Base-by-base conservation (phyloP, 2,113 vertebrate species). In the Pagrus major region DNA sequence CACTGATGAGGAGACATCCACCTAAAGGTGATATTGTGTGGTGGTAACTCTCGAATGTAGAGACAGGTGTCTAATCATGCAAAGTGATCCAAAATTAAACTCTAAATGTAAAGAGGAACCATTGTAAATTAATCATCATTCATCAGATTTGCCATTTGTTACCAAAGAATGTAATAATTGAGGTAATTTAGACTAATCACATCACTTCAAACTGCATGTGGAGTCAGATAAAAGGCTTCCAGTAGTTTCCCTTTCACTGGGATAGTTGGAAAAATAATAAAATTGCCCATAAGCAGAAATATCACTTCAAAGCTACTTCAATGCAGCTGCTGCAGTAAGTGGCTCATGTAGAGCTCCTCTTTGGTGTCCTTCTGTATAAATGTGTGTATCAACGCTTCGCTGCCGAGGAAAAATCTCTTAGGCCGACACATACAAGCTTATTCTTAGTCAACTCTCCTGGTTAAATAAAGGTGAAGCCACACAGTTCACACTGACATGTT, bases 251-350 rank as follows among this genome's bases (percentile, higher is more conserved):
- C 39, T 61, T 79, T 79, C 60, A 33, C 39, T 84, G 68, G 37
- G 16, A 66, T 58, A 9, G 21, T 9, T 52, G 37, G 35, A 71
- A 83, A 82, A 80, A 83, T 47, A 33, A 42, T 46, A 39, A 80
- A 86, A 83, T 77, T 66, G 55, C 39, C 71, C 74, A 71, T 42
- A 49, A 79, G 70, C 42, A 81, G 39, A 83, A 80, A 78, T 23
- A 76, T 73, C 70, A 69, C 60, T 77, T 88, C 78, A 82, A 76
- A 84, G 72, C 65, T 59, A 18, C 84, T 71, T 73, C 21, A 80
- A n/a, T 47, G 41, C 82, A 73, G 84, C 84, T 78, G 76, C 61
- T 54, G n/a, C 52, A 76, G 37, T 74, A 75, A 80, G 76, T 52
- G 37, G 69, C 66, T 39, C n/a, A 1, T 81, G 64, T 27, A 18